Percentiles rank a stretch among this genome's conserved stretches.
Evolutionary conservation across 1,140 invertebrate genomes (phyloP).

Genomic region (Archivesica marissinica): DNA sequence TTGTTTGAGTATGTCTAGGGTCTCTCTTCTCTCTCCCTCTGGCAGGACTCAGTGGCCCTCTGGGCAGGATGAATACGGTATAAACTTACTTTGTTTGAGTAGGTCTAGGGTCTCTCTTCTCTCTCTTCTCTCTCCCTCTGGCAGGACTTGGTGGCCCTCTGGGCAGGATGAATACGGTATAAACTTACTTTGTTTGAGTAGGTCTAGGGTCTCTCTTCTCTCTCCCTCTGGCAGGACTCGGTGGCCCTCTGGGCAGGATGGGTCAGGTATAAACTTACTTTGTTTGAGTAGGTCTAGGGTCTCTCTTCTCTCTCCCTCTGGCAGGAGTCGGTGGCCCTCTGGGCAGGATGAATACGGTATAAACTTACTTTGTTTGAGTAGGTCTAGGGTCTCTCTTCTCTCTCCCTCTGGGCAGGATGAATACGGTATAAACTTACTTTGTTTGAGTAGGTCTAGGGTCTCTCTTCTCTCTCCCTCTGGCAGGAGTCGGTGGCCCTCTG

Average conservation of each 20-base stretch:
- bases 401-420: too few relatives aligned
- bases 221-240: conserved; percentile 91
- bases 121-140: conserved; percentile 90
- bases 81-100: conserved; percentile 90
- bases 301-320: conserved; percentile 85
- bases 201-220: conserved; percentile 89
- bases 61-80: conserved; percentile 89
- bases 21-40: conserved; percentile 91
- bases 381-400: too few relatives aligned
- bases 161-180: conserved; percentile 88
- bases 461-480: conserved; percentile 91
- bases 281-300: conserved; percentile 86
- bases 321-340: conserved; percentile 90
- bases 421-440: conserved; percentile 91
- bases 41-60: conserved; percentile 90
- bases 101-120: conserved; percentile 87
- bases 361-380: conserved; percentile 90
- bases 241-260: conserved; percentile 91
- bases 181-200: conserved; percentile 91
- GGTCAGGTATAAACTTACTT: conserved; percentile 87
- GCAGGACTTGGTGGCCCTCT: conserved; percentile 90
- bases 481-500: conserved; percentile 90
- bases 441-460: conserved; percentile 89
- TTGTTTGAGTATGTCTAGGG: conserved; percentile 89
- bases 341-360: conserved; percentile 88